A percentile compares a stretch with the other conserved stretches of the same genome.
phyloP scores from a whole-genome alignment of 2,797 vertebrate genomes.

The Gadopsis bispinosus region DNA sequence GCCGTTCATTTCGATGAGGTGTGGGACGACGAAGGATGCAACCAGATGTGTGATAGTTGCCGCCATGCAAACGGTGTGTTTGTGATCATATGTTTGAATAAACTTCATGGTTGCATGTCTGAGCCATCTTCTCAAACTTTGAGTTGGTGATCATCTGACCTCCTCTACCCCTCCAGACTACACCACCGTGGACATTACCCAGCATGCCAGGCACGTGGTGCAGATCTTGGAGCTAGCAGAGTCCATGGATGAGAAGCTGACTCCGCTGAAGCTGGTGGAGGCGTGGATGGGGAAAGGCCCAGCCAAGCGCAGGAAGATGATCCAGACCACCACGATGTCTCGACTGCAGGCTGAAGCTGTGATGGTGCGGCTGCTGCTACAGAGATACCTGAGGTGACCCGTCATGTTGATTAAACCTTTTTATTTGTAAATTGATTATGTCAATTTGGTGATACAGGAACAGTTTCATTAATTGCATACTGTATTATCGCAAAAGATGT shows the following conservation, averaged over 20 bases:
- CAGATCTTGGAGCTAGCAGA: constrained; percentile 89
- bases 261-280: constrained; percentile 93
- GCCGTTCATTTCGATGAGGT: constrained; percentile 96
- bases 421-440: too few species aligned
- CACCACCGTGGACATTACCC: constrained; percentile 84
- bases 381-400: constrained; percentile 91
- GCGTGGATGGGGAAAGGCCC: constrained; percentile 93
- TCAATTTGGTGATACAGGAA: too few species aligned
- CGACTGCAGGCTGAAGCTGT: constrained; percentile 89
- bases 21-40: constrained; percentile 92
- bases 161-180: constrained; percentile 69
- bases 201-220: constrained; percentile 88
- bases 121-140: not conserved
- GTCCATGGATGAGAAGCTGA: constrained; percentile 90
- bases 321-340: constrained; percentile 83
- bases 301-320: constrained; percentile 88
- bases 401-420: not conserved
- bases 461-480: too few species aligned
- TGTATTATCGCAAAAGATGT: too few species aligned
- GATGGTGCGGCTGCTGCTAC: constrained; percentile 88
- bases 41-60: constrained; percentile 95
- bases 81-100: too few species aligned
- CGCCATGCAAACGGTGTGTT: constrained; percentile 82
- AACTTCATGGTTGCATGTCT: not conserved
- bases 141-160: not conserved